These are phyloP conservation scores for Lamellibrachia columna DNA, from an alignment of 2,888 invertebrate species.

Conservation along the genomic window DNA sequence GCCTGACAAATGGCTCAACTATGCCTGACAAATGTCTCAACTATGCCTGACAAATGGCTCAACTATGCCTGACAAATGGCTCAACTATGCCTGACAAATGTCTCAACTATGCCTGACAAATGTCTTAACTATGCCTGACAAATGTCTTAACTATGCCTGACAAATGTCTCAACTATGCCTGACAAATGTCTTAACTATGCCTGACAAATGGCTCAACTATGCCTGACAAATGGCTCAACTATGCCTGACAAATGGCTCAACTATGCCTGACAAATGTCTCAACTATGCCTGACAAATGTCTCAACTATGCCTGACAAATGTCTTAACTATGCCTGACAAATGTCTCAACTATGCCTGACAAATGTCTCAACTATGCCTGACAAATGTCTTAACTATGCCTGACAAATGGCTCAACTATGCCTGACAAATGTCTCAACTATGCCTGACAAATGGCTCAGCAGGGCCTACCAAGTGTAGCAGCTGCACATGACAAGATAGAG, in stretches of 20 bases:
- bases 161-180: neutral
- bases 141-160: neutral
- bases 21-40: neutral
- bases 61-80: too few species aligned
- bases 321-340: neutral
- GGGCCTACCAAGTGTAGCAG: neutral
- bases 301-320: neutral
- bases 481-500: neutral
- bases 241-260: neutral
- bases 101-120: neutral
- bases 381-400: too few species aligned
- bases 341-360: neutral
- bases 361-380: neutral
- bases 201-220: neutral
- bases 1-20: neutral
- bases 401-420: too few species aligned
- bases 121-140: too few species aligned
- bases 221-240: neutral
- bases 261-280: neutral
- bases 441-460: neutral
- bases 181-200: neutral
- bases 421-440: too few species aligned
- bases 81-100: too few species aligned
- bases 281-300: neutral
- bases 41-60: too few species aligned